These are phyloP conservation scores for Melinaea menophilus DNA, from an alignment of 2,888 invertebrate genomes.

Conservation along the genomic window DNA sequence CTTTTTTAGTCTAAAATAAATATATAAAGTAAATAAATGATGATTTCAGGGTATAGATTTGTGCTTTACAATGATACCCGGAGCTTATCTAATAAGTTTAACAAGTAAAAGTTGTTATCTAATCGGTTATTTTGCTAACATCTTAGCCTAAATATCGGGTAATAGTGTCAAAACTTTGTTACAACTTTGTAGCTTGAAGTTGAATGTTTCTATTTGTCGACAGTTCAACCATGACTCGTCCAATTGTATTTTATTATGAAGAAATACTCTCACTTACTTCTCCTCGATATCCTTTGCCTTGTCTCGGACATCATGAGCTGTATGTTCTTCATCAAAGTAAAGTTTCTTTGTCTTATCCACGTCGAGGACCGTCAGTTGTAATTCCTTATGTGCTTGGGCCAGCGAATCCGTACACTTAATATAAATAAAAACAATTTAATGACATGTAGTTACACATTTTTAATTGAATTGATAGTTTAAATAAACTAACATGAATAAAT, in stretches of 20 bases:
- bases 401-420: slow-evolving; percentile 87
- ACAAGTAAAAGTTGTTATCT: too few relatives aligned
- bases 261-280: slow-evolving; percentile 76
- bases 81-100: too few relatives aligned
- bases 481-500: too few relatives aligned
- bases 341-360: slow-evolving; percentile 96
- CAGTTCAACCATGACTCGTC: too few relatives aligned
- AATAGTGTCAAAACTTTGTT: too few relatives aligned
- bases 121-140: too few relatives aligned
- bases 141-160: too few relatives aligned
- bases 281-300: slow-evolving; percentile 97
- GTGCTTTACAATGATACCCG: neutral
- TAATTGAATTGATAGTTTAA: too few relatives aligned
- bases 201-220: too few relatives aligned
- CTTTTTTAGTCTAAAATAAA: slow-evolving; percentile 87
- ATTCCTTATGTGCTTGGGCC: slow-evolving; percentile 91
- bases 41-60: neutral
- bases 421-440: slow-evolving; percentile 14
- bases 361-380: slow-evolving; percentile 91
- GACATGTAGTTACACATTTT: neutral
- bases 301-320: slow-evolving; percentile 95
- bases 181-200: too few relatives aligned
- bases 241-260: neutral
- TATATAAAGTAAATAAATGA: neutral
- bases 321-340: slow-evolving; percentile 97